These are phyloP conservation scores for Charadrius vociferus DNA, from an alignment of 2,113 vertebrate species.

Conservation along the genomic window DNA sequence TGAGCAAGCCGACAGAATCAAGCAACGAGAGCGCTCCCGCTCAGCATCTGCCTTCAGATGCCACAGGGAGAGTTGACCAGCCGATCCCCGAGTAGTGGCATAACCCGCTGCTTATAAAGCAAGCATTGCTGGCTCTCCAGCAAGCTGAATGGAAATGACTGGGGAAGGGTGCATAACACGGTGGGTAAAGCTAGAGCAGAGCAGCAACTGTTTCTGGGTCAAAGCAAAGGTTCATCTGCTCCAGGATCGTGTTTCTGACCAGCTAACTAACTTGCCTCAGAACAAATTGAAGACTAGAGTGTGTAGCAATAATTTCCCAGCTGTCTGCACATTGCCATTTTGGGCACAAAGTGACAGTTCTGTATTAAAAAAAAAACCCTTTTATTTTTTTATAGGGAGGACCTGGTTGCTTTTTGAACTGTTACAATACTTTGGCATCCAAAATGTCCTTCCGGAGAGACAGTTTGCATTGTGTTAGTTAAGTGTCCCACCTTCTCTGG, in stretches of 20 bases:
- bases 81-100: accelerated
- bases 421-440: background rate
- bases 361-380: no score
- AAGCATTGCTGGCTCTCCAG: background rate
- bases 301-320: background rate
- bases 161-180: background rate
- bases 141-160: background rate
- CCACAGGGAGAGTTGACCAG: background rate
- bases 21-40: background rate
- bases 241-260: background rate
- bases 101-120: background rate
- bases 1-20: background rate
- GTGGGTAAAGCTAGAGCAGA: no score
- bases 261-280: background rate
- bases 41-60: background rate
- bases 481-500: background rate
- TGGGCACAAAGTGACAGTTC: background rate
- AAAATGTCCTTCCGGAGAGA: background rate
- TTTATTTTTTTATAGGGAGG: background rate
- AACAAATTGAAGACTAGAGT: background rate
- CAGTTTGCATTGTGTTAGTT: background rate
- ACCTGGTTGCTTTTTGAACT: background rate
- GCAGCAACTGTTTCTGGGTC: background rate
- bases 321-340: background rate
- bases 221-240: background rate